Conservation (phyloP, 2,113 vertebrate genomes). For the Platichthys stellatus region DNA sequence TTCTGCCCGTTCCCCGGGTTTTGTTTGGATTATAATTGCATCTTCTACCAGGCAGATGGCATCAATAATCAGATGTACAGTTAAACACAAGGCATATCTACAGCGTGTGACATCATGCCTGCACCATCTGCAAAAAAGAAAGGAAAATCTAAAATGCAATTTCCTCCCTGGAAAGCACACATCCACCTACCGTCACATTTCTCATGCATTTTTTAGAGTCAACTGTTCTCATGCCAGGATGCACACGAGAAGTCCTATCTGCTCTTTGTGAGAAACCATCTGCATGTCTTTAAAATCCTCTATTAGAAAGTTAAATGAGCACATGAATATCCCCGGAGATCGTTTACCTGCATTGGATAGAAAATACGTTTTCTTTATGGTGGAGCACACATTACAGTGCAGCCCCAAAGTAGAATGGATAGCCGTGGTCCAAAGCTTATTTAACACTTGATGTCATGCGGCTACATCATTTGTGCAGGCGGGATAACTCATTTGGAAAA, state of each 20-base stretch:
- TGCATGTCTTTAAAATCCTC: constrained; percentile 73
- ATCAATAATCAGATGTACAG: constrained; percentile 12
- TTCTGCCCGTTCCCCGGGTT: background rate
- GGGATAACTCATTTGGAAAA: constrained; percentile 83
- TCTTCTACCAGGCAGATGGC: constrained; percentile 9
- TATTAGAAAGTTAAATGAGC: constrained; percentile 79
- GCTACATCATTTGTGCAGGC: constrained; percentile 76
- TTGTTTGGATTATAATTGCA: constrained; percentile 24
- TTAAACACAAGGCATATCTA: constrained; percentile 12
- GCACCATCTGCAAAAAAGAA: constrained; percentile 2
- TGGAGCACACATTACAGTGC: constrained; percentile 72
- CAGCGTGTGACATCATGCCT: constrained; percentile 16
- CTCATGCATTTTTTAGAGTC: constrained; percentile 74
- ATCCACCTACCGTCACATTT: constrained; percentile 56
- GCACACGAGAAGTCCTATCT: constrained; percentile 68
- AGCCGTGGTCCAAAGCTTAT: constrained; percentile 76
- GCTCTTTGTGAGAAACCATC: constrained; percentile 66
- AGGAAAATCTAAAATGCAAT: constrained; percentile 38
- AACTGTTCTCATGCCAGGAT: constrained; percentile 76
- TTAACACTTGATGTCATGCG: constrained; percentile 82
- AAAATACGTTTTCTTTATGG: constrained; percentile 77
- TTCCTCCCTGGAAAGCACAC: constrained; percentile 39
- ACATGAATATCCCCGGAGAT: constrained; percentile 69
- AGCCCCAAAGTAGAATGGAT: constrained; percentile 79
- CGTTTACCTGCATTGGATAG: constrained; percentile 73